These are phyloP conservation scores for Salvator merianae DNA, from an alignment of 2,113 vertebrate species.

Conservation along the genomic window DNA sequence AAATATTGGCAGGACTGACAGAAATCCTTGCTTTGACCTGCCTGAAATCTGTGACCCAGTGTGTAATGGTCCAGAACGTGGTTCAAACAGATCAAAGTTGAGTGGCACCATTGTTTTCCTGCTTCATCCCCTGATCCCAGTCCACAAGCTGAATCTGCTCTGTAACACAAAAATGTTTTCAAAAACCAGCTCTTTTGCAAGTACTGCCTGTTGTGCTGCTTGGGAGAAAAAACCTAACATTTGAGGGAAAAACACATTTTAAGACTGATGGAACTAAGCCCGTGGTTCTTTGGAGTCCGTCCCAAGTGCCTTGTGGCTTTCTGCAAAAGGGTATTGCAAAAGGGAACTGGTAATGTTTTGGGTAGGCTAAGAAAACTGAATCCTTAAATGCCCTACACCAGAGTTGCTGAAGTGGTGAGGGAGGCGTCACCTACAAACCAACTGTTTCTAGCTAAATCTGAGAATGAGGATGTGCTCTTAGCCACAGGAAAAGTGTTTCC, in stretches of 20 bases:
- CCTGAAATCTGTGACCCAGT: no score
- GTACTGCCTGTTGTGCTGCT: neutral
- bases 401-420: constrained; percentile 22
- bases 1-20: no score
- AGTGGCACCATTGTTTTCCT: no score
- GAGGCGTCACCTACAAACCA: constrained; percentile 25
- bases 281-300: neutral
- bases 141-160: no score
- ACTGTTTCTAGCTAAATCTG: constrained; percentile 61
- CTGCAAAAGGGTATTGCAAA: neutral
- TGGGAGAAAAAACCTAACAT: neutral
- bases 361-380: constrained; percentile 36
- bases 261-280: neutral
- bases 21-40: no score
- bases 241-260: neutral
- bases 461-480: constrained; percentile 62
- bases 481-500: constrained; percentile 67
- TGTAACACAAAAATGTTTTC: neutral
- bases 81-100: no score
- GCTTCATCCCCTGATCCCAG: no score
- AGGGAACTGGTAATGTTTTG: neutral
- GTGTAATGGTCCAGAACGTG: no score
- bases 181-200: neutral
- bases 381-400: constrained; percentile 31
- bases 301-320: neutral